Evolutionary conservation across 2,113 vertebrate genomes (phyloP), one percentile per base, ranked within the genome.

Genomic region (Hippocampus zosterae): DNA sequence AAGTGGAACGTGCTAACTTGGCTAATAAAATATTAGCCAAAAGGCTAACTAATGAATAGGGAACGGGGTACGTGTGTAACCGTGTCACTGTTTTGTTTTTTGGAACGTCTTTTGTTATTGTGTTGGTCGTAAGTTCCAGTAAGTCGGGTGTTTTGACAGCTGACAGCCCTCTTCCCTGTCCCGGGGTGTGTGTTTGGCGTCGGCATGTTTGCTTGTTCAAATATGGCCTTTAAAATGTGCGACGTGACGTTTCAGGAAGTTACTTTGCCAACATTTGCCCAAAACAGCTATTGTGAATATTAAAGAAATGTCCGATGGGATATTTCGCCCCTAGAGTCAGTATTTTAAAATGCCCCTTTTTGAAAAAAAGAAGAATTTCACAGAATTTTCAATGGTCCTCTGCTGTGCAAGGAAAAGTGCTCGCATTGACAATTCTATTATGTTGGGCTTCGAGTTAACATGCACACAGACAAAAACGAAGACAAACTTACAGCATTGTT

Each of bases 61-160:
- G 67, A 62, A 52, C 71, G 53, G 62, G 56, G 29, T 57, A 66
- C 52, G 62, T 65, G 29, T 57, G 66, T 40, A 46, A 62, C 18
- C 44, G 59, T 74, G 44, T 3, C 11, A 27, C 6, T 56, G 16
- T 19, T 37, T 63, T 33, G 13, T 64, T 15, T 67, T 11, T 18
- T 25, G 46, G 7, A 21, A 1, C 8, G 15, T 11, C 16, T 65
- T 53, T 48, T 67, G 67, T 74, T 74, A 67, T 74, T 41, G 11
- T 57, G 77, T 48, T 46, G 12, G n/a, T 44, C 13, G 23, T 46
- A 44, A 25, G 15, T 78, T 65, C 63, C 15, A 46, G 42, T 27
- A 15, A 69, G 56, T 68, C 71, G 57, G 67, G 50, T 89, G 86
- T 90, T 90, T 86, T 89, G 89, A 90, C 89, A 90, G 89, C 83